Evolutionary conservation across 2,888 invertebrate species (phyloP).

Genomic region (Ashinkailepas kermadecensis): DNA sequence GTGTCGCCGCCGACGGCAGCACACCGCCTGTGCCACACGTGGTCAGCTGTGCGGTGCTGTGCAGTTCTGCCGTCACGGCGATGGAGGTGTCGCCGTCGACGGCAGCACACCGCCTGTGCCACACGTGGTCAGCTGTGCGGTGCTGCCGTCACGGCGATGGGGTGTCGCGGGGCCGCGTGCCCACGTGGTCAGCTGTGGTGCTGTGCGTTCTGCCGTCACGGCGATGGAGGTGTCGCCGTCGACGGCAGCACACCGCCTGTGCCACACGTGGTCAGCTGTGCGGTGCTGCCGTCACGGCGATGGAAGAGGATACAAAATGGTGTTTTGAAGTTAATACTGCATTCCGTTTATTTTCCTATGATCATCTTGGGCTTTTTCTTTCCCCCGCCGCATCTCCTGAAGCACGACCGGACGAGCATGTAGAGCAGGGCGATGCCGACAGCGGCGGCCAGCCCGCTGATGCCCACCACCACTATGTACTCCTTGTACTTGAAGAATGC

Average conservation of each 20-base stretch:
- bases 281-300: not conserved
- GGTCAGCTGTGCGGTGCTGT: not conserved
- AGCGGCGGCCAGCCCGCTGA: slow-evolving; percentile 41
- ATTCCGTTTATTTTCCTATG: slow-evolving; percentile 28
- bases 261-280: not conserved
- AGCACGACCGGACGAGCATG: not conserved
- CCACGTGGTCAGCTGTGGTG: too few species aligned
- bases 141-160: not conserved
- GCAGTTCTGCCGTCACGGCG: not conserved
- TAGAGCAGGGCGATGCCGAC: slow-evolving; percentile 32
- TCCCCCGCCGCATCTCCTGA: not conserved
- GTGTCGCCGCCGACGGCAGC: too few species aligned
- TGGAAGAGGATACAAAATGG: too few species aligned
- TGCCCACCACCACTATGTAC: slow-evolving; percentile 45
- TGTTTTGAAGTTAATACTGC: too few species aligned
- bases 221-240: too few species aligned
- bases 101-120: not conserved
- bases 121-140: not conserved
- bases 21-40: not conserved
- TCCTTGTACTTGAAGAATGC: slow-evolving; percentile 46
- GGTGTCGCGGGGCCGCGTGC: too few species aligned
- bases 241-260: too few species aligned
- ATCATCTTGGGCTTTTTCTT: slow-evolving; percentile 36
- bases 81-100: too few species aligned
- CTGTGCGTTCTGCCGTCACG: too few species aligned